Conservation (phyloP, 2,888 invertebrate genomes). For the Melolontha melolontha region DNA sequence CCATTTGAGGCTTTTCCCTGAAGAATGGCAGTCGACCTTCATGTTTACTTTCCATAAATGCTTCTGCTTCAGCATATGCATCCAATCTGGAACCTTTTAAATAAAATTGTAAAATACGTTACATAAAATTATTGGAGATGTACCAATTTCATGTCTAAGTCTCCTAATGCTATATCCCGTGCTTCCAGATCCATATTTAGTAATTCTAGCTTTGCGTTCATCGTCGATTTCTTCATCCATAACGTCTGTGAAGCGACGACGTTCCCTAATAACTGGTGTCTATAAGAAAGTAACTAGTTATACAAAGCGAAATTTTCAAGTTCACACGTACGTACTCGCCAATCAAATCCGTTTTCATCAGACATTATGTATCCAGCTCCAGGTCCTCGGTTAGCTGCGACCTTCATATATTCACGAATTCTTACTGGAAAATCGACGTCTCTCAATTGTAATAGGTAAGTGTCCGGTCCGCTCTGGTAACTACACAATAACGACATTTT, state of each 20-base stretch:
- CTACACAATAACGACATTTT: constrained; percentile 65
- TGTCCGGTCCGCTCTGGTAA: constrained; percentile 97
- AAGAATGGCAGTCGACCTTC: constrained; percentile 89
- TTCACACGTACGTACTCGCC: constrained; percentile 72
- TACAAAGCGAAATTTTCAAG: constrained; percentile 5
- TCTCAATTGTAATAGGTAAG: constrained; percentile 91
- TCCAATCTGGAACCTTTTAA: constrained; percentile 75
- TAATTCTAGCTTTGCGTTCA: constrained; percentile 85
- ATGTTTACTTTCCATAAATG: constrained; percentile 82
- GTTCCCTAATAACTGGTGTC: constrained; percentile 89
- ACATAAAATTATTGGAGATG: not conserved
- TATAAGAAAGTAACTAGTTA: constrained; percentile 57
- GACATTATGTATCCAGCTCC: constrained; percentile 75
- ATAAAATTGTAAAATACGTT: constrained; percentile 14
- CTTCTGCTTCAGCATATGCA: constrained; percentile 89
- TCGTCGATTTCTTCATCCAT: constrained; percentile 97
- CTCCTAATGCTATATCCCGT: constrained; percentile 76
- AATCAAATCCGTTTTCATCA: constrained; percentile 79
- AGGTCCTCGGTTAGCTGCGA: constrained; percentile 83
- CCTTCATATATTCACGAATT: constrained; percentile 93
- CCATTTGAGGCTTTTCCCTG: constrained; percentile 89
- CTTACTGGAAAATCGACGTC: constrained; percentile 96
- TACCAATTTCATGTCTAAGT: constrained; percentile 84
- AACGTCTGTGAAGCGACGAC: constrained; percentile 91
- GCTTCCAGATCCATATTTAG: constrained; percentile 78